A percentile compares a stretch with the other conserved stretches of the same genome.
Evolutionary conservation across 2,113 vertebrate genomes (phyloP).

Genomic region (Channa argus): DNA sequence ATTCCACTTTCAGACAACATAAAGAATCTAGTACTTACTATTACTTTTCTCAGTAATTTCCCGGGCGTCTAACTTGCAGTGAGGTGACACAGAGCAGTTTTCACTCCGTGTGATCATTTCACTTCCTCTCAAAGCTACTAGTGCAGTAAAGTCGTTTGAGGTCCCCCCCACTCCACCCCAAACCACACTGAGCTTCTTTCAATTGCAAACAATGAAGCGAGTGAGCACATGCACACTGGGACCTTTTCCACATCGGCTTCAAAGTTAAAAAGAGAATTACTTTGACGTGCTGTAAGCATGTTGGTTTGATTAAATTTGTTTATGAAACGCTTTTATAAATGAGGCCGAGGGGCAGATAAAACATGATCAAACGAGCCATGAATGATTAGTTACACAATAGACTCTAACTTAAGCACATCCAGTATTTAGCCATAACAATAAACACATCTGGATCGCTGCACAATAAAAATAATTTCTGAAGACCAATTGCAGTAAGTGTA

Average conservation of each 20-base stretch:
- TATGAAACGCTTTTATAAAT: slow-evolving; percentile 62
- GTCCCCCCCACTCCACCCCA: not conserved
- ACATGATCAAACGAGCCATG: slow-evolving; percentile 59
- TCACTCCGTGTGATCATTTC: slow-evolving; percentile 24
- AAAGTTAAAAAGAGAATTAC: slow-evolving; percentile 39
- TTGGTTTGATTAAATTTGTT: slow-evolving; percentile 69
- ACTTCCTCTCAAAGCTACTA: slow-evolving; percentile 40
- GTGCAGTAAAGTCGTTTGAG: slow-evolving; percentile 20
- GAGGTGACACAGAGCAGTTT: slow-evolving; percentile 17
- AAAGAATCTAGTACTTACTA: not conserved
- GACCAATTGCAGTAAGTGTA: slow-evolving; percentile 47
- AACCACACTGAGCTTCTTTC: slow-evolving; percentile 33
- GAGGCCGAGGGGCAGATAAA: slow-evolving; percentile 61
- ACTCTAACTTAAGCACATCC: slow-evolving; percentile 62
- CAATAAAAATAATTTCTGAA: slow-evolving; percentile 50
- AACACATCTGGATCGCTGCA: slow-evolving; percentile 64
- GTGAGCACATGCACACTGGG: slow-evolving; percentile 37
- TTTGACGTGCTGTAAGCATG: slow-evolving; percentile 53
- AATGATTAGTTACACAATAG: slow-evolving; percentile 68
- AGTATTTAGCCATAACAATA: slow-evolving; percentile 58
- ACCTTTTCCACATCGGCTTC: slow-evolving; percentile 46
- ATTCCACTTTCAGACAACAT: not conserved
- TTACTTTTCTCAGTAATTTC: slow-evolving; percentile 24
- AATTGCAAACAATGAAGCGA: slow-evolving; percentile 51
- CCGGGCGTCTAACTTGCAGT: slow-evolving; percentile 11